These are phyloP conservation scores for Muscicapa striata DNA, from an alignment of 2,797 vertebrate genomes.

Conservation along the genomic window DNA sequence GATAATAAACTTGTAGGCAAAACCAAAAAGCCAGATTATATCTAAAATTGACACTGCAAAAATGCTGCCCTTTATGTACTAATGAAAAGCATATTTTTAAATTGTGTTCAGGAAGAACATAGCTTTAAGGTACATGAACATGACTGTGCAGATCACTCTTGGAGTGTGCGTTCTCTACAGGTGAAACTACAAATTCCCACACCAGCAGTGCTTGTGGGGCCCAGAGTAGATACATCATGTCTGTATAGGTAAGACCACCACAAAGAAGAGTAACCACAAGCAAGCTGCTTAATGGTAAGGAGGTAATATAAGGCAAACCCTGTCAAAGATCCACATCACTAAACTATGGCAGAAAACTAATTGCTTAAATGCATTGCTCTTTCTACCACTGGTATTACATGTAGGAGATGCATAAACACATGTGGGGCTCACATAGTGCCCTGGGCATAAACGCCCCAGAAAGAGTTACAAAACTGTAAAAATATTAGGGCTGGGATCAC, in stretches of 20 bases:
- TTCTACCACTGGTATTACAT: not conserved
- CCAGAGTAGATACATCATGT: not conserved
- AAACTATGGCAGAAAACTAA: not conserved
- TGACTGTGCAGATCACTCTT: accelerated
- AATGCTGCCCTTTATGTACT: not conserved
- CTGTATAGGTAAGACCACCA: not conserved
- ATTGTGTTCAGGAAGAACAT: not conserved
- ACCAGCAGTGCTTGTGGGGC: not conserved
- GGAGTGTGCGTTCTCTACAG: accelerated
- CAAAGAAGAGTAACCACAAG: not conserved
- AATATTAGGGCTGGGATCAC: not conserved
- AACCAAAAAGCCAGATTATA: not conserved
- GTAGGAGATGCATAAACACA: not conserved
- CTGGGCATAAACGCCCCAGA: not conserved
- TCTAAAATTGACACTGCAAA: not conserved
- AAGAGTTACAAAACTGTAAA: not conserved
- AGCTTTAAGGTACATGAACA: not conserved
- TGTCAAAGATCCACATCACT: not conserved
- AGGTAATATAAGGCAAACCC: not conserved
- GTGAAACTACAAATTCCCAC: not conserved
- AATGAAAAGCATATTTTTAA: not conserved
- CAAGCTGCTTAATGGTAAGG: not conserved
- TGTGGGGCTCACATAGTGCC: not conserved
- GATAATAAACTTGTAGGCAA: not conserved
- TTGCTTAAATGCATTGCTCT: not conserved